Evolutionary conservation across 2,888 invertebrate genomes (phyloP).

Genomic region (Polymixis flavicincta): DNA sequence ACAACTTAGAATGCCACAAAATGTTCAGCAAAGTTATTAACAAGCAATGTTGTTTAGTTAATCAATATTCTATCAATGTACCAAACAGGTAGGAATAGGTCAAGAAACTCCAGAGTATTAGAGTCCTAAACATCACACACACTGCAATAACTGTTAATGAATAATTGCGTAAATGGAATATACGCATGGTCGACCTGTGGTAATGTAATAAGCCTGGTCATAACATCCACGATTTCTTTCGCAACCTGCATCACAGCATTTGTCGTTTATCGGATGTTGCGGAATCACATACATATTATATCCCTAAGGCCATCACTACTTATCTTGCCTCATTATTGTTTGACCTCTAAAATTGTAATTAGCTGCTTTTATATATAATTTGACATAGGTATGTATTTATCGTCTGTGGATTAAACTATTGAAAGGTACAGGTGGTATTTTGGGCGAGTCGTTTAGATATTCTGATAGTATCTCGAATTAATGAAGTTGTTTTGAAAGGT

Average conservation of each 20-base stretch:
- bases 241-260: slow-evolving; percentile 64
- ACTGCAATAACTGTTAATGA: slow-evolving; percentile 49
- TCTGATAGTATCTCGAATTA: slow-evolving; percentile 36
- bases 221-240: slow-evolving; percentile 58
- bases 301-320: slow-evolving; percentile 42
- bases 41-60: slow-evolving; percentile 8
- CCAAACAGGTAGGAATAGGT: slow-evolving; percentile 5
- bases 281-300: slow-evolving; percentile 49
- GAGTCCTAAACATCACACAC: slow-evolving; percentile 31
- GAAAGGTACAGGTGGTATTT: slow-evolving; percentile 22
- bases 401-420: background rate
- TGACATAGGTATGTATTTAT: slow-evolving; percentile 22
- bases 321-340: slow-evolving; percentile 40
- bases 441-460: slow-evolving; percentile 11
- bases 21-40: no score
- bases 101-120: slow-evolving; percentile 28
- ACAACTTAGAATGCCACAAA: background rate
- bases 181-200: slow-evolving; percentile 63
- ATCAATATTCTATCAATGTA: slow-evolving; percentile 10
- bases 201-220: slow-evolving; percentile 63
- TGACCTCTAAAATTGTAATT: slow-evolving; percentile 49
- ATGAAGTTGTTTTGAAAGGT: slow-evolving; percentile 38
- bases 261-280: slow-evolving; percentile 61
- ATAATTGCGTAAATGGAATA: slow-evolving; percentile 65
- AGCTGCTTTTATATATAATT: slow-evolving; percentile 14